Evolutionary conservation across 2,113 vertebrate species (phyloP), one percentile per base, ranked within the genome.

Genomic region (Manacus vitellinus): DNA sequence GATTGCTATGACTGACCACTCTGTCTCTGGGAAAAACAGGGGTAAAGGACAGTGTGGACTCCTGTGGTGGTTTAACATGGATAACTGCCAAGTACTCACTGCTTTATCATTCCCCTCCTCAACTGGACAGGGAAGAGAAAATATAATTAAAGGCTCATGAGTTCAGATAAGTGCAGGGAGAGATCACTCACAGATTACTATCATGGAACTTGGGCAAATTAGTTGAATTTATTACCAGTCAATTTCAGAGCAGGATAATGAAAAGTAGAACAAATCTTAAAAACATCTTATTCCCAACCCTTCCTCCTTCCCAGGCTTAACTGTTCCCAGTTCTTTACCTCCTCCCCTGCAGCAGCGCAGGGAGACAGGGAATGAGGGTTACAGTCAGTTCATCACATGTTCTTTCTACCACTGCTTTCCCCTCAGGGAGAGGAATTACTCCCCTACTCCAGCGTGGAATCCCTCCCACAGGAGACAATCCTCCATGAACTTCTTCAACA

Each of bases 1-100:
- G 1, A 12, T 52, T 27, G 6, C 18, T 7, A 3, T 4, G 27
- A 55, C 19, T 39, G 27, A n/a, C 23, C 1, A 1, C 12, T 46
- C 20, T 49, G 8, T 10, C 18, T 82, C 47, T 59, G n/a, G 41
- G 12, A 83, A 14, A 70, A 61, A 74, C 1, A 1, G 3, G 27
- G 4, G 1, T 23, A 9, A 75, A 85, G 49, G 17, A n/a, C 28
- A 49, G n/a, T 20, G 37, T 25, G 9, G 19, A 18, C 22, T 88
- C 35, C 18, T 68, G 30, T 35, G 24, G 12, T 55, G 30, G 6
- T 47, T 83, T 76, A 21, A 41, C 7, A 7, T 10, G 11, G 44
- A 30, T 54, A 46, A 8, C 17, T 68, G 16, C 20, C 41, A 68
- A 62, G 30, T 2, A 2, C 28, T 20, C 20, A 30, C 30, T 2